These are phyloP conservation scores for Sebastes itinus DNA, from an alignment of 2,797 vertebrate genomes.

Conservation along the genomic window DNA sequence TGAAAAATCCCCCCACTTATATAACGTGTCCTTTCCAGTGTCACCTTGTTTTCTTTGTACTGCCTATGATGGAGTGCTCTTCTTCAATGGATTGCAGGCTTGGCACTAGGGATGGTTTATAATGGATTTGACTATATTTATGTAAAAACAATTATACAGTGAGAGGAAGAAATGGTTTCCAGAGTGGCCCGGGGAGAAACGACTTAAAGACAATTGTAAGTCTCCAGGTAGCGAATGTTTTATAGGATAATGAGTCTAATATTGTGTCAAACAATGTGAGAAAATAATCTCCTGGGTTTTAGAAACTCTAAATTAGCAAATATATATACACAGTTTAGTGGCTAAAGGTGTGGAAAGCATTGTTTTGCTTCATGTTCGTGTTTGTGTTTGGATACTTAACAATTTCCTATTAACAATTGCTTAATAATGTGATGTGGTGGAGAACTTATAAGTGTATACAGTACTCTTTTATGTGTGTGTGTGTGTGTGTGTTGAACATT, in stretches of 20 bases:
- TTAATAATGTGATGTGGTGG: neutral
- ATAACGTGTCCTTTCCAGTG: neutral
- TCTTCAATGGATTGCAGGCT: neutral
- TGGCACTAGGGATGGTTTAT: neutral
- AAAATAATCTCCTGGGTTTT: neutral
- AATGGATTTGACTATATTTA: neutral
- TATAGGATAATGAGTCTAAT: neutral
- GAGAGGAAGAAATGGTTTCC: neutral
- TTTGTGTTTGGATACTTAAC: neutral
- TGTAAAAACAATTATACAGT: constrained; percentile 10
- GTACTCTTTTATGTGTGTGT: neutral
- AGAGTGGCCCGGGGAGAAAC: neutral
- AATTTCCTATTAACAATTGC: neutral
- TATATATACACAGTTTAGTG: neutral
- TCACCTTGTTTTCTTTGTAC: neutral
- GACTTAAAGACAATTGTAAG: neutral
- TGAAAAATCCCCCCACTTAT: neutral
- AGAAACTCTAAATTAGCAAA: neutral
- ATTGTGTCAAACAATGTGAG: neutral
- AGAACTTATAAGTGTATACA: neutral
- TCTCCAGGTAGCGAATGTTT: neutral
- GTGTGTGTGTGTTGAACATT: neutral
- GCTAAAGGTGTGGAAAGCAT: neutral
- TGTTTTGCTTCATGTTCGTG: neutral
- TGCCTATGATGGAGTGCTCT: neutral